Base-by-base conservation (phyloP, 2,797 vertebrate species). In the Onychomys arenicola region DNA sequence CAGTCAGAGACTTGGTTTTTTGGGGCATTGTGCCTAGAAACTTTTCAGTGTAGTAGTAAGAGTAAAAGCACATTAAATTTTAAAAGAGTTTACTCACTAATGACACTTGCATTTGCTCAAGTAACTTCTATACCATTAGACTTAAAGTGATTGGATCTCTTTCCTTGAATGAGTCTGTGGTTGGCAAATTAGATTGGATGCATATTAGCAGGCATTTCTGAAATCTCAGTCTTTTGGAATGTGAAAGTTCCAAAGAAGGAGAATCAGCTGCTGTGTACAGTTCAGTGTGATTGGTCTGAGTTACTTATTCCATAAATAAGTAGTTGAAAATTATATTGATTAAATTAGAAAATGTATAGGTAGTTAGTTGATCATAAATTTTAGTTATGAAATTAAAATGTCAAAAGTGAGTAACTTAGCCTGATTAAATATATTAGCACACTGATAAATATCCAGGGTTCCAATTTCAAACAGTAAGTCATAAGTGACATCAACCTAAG, bases 301-400 rank as follows among this genome's bases (percentile, higher is more conserved):
- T 93, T 90, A 34, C 52, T 88, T 88, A 17, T 97, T 97, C 87
- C 80, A 95, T 97, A 96, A 97, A 82, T 57, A 92, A 90, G 73
- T 88, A 92, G 29, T 90, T 95, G 34, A 75, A 90, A 96, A 94
- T n/a, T 14, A 89, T 76, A 67, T 78, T 1, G 17, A 89, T 76
- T 59, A 67, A 43, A 37, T 63, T 80, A 91, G 87, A 92, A 89
- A 71, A 96, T 5, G 21, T 65, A 67, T 93, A 6, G 23, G 0
- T 49, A 0, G 40, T 90, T 46, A 0, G 37, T 90, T 17, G 25
- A 61, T 67, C n/a, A 0, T 43, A 5, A 67, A 69, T 71, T 91
- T 96, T 87, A 89, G 49, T 59, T 40, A 27, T 43, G 49, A n/a
- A 85, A 27, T 32, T 69, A 81, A 95, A 93, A 80, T 89, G 32